phyloP scores from a whole-genome alignment of 2,888 invertebrate species.

The Deilephila elpenor region DNA sequence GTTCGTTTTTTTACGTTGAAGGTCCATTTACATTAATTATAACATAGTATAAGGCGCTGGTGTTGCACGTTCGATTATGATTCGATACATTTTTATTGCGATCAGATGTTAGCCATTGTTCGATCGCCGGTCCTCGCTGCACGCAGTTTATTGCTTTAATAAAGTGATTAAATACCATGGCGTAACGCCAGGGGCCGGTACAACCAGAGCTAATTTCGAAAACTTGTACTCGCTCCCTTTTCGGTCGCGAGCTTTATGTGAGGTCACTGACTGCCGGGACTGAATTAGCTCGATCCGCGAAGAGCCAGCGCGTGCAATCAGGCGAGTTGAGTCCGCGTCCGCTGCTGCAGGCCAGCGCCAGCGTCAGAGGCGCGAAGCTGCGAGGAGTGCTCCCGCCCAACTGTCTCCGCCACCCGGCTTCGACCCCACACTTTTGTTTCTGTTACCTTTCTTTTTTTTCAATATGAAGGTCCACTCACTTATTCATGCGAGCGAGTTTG shows the following conservation, averaged over 20 bases:
- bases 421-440: conserved; percentile 63
- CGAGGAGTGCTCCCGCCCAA: conserved; percentile 32
- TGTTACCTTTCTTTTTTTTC: conserved; percentile 74
- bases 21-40: conserved; percentile 64
- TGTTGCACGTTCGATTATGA: conserved; percentile 48
- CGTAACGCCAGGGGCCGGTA: conserved; percentile 63
- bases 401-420: conserved; percentile 40
- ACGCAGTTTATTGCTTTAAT: conserved; percentile 70
- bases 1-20: conserved; percentile 2
- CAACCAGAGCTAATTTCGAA: conserved; percentile 69
- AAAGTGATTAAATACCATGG: conserved; percentile 76
- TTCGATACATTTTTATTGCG: conserved; percentile 72
- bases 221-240: conserved; percentile 60
- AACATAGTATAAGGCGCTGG: conserved; percentile 43
- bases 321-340: conserved; percentile 31
- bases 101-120: conserved; percentile 72
- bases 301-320: conserved; percentile 27
- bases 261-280: conserved; percentile 57
- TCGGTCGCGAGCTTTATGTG: conserved; percentile 54
- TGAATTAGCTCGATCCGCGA: conserved; percentile 43
- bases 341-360: conserved; percentile 26
- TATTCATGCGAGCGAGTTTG: conserved; percentile 82
- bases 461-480: conserved; percentile 81
- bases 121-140: conserved; percentile 57
- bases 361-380: conserved; percentile 34